Evolutionary conservation across 1,140 invertebrate genomes (phyloP).

Genomic region (Popillia japonica): DNA sequence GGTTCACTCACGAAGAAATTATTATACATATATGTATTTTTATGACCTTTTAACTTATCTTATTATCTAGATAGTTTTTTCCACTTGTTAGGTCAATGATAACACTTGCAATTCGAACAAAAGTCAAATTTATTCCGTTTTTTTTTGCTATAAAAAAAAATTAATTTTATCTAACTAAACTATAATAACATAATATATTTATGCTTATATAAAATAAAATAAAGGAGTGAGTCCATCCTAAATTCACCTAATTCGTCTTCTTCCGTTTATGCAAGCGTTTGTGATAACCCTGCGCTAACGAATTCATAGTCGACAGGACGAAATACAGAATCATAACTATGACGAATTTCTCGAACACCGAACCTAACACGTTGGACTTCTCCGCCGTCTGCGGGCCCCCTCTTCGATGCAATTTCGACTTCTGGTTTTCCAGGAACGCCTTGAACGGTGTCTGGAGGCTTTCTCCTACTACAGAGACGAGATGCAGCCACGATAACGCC

Average conservation of each 20-base stretch:
- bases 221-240: no score
- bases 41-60: no score
- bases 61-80: no score
- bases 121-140: no score
- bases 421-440: conserved; percentile 88
- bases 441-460: conserved; percentile 85
- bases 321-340: conserved; percentile 95
- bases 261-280: conserved; percentile 74
- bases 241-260: conserved; percentile 51
- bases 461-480: conserved; percentile 82
- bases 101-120: no score
- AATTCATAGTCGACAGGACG: conserved; percentile 95
- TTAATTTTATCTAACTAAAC: no score
- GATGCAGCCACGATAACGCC: conserved; percentile 75
- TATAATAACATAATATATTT: no score
- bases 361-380: conserved; percentile 76
- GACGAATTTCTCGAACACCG: conserved; percentile 91
- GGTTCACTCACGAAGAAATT: no score
- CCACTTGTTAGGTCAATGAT: no score
- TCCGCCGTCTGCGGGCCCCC: conserved; percentile 48
- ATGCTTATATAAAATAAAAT: no score
- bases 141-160: no score
- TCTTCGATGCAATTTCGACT: conserved; percentile 80
- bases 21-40: no score
- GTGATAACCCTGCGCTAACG: conserved; percentile 94